Evolutionary conservation across 2,888 invertebrate genomes (phyloP).

Genomic region (Philhelius pedissequus): DNA sequence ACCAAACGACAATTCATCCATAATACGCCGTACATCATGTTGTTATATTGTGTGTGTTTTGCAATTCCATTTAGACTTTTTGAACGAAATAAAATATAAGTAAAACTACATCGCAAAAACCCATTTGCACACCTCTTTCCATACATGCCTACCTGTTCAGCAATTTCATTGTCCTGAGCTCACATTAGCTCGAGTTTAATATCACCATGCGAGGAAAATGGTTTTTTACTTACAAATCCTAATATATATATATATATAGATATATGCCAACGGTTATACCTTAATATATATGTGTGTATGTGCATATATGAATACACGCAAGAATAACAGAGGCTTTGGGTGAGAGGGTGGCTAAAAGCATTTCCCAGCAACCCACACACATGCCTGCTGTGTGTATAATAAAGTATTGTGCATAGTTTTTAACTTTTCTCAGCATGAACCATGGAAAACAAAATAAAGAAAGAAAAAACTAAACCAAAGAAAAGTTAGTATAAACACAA

Average conservation of each 20-base stretch:
- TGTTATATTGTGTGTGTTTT: conserved; percentile 33
- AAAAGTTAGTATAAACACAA: conserved; percentile 55
- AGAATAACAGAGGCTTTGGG: background rate
- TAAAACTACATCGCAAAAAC: background rate
- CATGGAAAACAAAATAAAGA: conserved; percentile 7
- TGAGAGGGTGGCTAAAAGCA: conserved; percentile 15
- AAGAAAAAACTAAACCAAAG: conserved; percentile 52
- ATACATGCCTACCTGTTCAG: background rate
- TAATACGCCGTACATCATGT: conserved; percentile 54
- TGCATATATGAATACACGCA: background rate
- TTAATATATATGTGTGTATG: background rate
- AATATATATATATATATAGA: background rate
- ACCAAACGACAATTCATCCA: conserved; percentile 61
- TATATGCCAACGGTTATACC: background rate
- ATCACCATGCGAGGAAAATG: conserved; percentile 36
- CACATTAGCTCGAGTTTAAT: conserved; percentile 54
- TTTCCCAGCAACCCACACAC: conserved; percentile 24
- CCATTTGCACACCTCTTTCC: background rate
- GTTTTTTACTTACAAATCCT: background rate
- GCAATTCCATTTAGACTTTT: conserved; percentile 56
- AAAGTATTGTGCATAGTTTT: conserved; percentile 49
- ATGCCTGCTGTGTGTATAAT: conserved; percentile 48
- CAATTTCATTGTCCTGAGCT: conserved; percentile 26
- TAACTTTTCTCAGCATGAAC: conserved; percentile 47
- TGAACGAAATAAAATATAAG: conserved; percentile 44